phyloP scores from a whole-genome alignment of 2,888 invertebrate genomes.

The Ernsta delagoae region DNA sequence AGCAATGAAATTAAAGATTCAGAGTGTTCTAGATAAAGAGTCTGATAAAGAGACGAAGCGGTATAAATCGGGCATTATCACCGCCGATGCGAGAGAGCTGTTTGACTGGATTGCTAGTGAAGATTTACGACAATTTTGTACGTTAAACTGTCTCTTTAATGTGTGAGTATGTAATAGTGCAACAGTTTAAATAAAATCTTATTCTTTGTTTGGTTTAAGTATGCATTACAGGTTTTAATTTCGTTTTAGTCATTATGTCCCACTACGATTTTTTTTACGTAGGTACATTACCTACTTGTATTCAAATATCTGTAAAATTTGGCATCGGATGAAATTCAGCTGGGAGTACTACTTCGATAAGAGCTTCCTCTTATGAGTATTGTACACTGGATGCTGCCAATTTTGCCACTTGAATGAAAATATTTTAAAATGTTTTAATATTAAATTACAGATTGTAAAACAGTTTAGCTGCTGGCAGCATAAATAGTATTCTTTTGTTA shows the following conservation, averaged over 20 bases:
- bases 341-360: not conserved
- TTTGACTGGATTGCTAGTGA: constrained; percentile 74
- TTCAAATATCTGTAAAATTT: not conserved
- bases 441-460: too few species aligned
- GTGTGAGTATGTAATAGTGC: not conserved
- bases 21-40: constrained; percentile 31
- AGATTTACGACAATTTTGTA: constrained; percentile 55
- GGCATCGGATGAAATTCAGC: not conserved
- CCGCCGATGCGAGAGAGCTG: constrained; percentile 63
- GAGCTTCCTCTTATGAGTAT: constrained; percentile 5
- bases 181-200: too few species aligned
- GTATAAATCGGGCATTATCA: constrained; percentile 76
- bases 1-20: constrained; percentile 39
- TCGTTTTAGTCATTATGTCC: too few species aligned
- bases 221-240: too few species aligned
- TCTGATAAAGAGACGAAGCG: constrained; percentile 52
- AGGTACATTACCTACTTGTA: not conserved
- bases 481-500: too few species aligned
- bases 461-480: too few species aligned
- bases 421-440: too few species aligned
- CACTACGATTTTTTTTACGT: too few species aligned
- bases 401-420: not conserved
- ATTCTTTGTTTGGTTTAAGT: too few species aligned
- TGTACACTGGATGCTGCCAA: not conserved
- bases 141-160: not conserved